Evolutionary conservation across 2,888 invertebrate species (phyloP).

Genomic region (Limnephilus rhombicus): DNA sequence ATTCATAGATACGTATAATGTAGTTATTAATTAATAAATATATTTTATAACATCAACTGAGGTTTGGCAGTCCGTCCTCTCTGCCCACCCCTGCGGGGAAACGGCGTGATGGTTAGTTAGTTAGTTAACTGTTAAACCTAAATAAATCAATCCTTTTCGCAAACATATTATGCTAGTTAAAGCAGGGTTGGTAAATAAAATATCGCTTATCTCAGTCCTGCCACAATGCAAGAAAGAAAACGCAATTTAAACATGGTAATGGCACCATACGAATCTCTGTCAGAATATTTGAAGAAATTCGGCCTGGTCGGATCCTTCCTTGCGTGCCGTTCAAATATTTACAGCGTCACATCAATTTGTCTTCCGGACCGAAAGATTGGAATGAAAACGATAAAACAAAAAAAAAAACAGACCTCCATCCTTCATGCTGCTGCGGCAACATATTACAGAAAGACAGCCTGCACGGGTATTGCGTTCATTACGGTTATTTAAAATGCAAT

Average conservation of each 20-base stretch:
- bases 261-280: background rate
- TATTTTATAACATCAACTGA: too few species aligned
- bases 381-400: background rate
- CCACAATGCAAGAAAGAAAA: background rate
- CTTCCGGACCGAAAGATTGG: background rate
- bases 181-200: background rate
- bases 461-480: background rate
- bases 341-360: background rate
- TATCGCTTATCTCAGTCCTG: background rate
- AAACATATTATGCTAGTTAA: background rate
- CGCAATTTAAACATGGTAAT: background rate
- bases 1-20: too few species aligned
- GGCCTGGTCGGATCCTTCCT: background rate
- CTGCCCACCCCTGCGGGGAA: too few species aligned
- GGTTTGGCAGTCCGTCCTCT: too few species aligned
- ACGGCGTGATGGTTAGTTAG: too few species aligned
- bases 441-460: background rate
- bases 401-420: background rate
- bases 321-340: background rate
- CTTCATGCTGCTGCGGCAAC: background rate
- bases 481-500: conserved; percentile 1
- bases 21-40: too few species aligned
- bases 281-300: background rate
- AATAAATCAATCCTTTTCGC: too few species aligned
- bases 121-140: too few species aligned